Evolutionary conservation across 2,113 vertebrate genomes (phyloP), one percentile per base, ranked within the genome.

Genomic region (Taurulus bubalis): DNA sequence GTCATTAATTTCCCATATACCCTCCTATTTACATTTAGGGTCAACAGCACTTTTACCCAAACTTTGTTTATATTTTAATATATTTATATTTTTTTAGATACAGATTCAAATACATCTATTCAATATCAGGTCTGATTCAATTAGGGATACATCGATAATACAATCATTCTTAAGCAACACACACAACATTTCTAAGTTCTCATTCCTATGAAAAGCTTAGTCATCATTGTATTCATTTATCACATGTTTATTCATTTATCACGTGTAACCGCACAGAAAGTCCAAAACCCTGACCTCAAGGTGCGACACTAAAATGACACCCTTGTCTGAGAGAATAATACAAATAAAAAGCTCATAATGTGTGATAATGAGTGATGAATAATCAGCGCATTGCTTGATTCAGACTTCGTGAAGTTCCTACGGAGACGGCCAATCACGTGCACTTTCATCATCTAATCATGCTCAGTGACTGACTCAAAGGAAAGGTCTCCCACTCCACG

Each of bases 401-500:
- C 8, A 38, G n/a, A 1, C 45, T 26, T 18, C 5, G n/a, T 30
- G 6, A 24, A 24, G 20, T n/a, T n/a, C n/a, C n/a, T n/a, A n/a
- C n/a, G n/a, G n/a, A n/a, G n/a, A n/a, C 42, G 55, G 6, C 12
- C 14, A 34, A 28, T 62, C 22, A 42, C 32, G 47, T 16, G 15
- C 20, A 10, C 34, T 82, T 59, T 58, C 65, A 65, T 66, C 34
- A 26, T 24, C 51, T 2, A 64, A 58, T 56, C 53, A 49, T 34
- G 15, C 28, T 59, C 14, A 34, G 30, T 59, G 71, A 80, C 53
- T 83, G 47, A 38, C 26, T 24, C 15, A 26, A 36, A 24, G 24
- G 34, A 12, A 55, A 56, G 12, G 14, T 58, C 36, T 73, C 47
- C 18, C 0, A n/a, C 28, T 45, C n/a, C 65, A 55, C 16, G 1